Base-by-base conservation (phyloP, 2,888 invertebrate genomes). In the Agriotes lineatus region DNA sequence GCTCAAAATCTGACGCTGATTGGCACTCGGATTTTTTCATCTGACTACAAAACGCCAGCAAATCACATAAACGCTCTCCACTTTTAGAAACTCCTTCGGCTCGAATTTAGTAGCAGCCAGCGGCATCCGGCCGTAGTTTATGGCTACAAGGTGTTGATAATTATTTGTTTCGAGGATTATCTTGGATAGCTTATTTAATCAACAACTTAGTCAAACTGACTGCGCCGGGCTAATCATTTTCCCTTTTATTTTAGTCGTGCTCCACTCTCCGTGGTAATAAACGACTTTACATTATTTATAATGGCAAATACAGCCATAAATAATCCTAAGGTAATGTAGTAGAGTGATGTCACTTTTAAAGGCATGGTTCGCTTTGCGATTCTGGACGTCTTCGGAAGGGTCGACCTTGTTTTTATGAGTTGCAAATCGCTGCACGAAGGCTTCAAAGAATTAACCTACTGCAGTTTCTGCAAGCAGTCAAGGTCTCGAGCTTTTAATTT, bases 1-100 rank as follows among this genome's bases (percentile, higher is more conserved):
- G 74, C 80, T 81, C 80, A 80, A 80, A 82, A 82, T 80, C 78
- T 81, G 80, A 81, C 80, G 80, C 79, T 83, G 83, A 83, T 82
- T 83, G 83, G 82, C 82, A 81, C 77, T 74, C 72, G 69, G 70
- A 67, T 69, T 70, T 68, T 71, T 74, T 70, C 66, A 68, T 66
- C 70, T 67, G 70, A 64, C 68, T 73, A 74, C 72, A 73, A 71
- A 73, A 71, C 72, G 72, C 54, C 67, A 70, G 48, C 69, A 72
- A 72, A 74, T 73, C 65, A 58, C 54, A 57, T 71, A 68, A 68
- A 62, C 45, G 58, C 33, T 52, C 20, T 50, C 19, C 12, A 45
- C 20, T 59, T 66, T 66, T 42, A 52, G 50, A 60, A 54, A 52
- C 25, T 18, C 25, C 22, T 18, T 16, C 22, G 19, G 12, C 33